Evolutionary conservation across 2,888 invertebrate species (phyloP).

Genomic region (Pachymerium ferrugineum): DNA sequence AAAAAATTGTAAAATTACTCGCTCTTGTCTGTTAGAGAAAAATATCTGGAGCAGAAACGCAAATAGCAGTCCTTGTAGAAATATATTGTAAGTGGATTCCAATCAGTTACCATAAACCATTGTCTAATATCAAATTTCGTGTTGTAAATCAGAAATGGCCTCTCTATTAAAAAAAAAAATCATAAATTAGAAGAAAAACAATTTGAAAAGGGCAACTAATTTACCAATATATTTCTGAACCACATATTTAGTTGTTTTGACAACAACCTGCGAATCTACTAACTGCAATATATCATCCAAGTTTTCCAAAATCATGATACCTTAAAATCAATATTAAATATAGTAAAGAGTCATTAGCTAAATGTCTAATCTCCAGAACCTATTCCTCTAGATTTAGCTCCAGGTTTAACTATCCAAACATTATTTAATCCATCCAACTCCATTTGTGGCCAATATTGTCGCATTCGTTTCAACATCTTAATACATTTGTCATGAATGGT

Average conservation of each 20-base stretch:
- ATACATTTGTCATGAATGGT: conserved; percentile 52
- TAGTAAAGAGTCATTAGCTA: neutral
- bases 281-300: conserved; percentile 72
- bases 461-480: conserved; percentile 61
- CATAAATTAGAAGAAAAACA: too few relatives aligned
- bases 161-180: conserved; percentile 64
- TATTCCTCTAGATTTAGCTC: conserved; percentile 80
- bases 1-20: neutral
- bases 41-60: conserved; percentile 66
- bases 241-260: conserved; percentile 59
- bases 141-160: conserved; percentile 77
- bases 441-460: conserved; percentile 71
- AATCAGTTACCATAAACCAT: conserved; percentile 88
- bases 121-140: conserved; percentile 94
- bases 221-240: conserved; percentile 93
- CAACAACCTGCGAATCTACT: conserved; percentile 43
- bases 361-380: neutral
- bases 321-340: conserved; percentile 49
- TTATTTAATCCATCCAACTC: conserved; percentile 78
- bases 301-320: conserved; percentile 78
- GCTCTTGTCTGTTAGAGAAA: conserved; percentile 41
- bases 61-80: conserved; percentile 89
- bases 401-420: conserved; percentile 93
- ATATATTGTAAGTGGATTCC: conserved; percentile 85
- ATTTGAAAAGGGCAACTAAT: conserved; percentile 19